These are phyloP conservation scores for Ichneumoninae sp. DNA, from an alignment of 2,888 invertebrate species.

Conservation along the genomic window DNA sequence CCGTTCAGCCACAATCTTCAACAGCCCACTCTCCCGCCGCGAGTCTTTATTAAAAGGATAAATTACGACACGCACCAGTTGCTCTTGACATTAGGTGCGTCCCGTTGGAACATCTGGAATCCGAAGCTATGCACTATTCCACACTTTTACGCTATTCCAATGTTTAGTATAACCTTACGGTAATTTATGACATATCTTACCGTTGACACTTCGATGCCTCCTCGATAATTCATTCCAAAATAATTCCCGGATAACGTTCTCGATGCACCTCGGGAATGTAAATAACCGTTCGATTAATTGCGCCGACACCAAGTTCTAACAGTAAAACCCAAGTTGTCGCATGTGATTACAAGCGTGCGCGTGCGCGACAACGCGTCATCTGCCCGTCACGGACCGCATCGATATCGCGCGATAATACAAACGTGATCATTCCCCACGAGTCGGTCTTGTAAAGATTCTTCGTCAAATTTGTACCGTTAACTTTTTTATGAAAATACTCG, in stretches of 20 bases:
- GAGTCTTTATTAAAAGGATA: slow-evolving; percentile 37
- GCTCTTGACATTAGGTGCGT: slow-evolving; percentile 75
- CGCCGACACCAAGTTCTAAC: slow-evolving; percentile 15
- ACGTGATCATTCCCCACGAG: neutral
- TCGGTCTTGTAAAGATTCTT: neutral
- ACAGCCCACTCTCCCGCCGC: slow-evolving; percentile 21
- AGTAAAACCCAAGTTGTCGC: slow-evolving; percentile 26
- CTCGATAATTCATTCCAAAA: slow-evolving; percentile 41
- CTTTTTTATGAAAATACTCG: neutral
- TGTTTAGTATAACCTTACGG: neutral
- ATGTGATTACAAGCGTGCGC: neutral
- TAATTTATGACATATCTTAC: neutral
- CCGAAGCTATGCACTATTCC: slow-evolving; percentile 9
- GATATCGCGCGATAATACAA: neutral
- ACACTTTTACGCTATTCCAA: neutral
- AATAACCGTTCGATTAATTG: slow-evolving; percentile 53
- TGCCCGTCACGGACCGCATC: neutral
- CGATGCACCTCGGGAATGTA: slow-evolving; percentile 23
- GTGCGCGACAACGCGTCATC: slow-evolving; percentile 3
- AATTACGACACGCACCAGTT: slow-evolving; percentile 68
- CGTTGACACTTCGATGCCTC: slow-evolving; percentile 16
- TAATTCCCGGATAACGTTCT: slow-evolving; percentile 11
- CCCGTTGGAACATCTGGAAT: slow-evolving; percentile 34
- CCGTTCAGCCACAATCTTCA: slow-evolving; percentile 28
- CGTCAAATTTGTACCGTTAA: slow-evolving; percentile 4